These are phyloP conservation scores for Scolopax mira DNA, from an alignment of 2,113 vertebrate genomes.

Conservation along the genomic window DNA sequence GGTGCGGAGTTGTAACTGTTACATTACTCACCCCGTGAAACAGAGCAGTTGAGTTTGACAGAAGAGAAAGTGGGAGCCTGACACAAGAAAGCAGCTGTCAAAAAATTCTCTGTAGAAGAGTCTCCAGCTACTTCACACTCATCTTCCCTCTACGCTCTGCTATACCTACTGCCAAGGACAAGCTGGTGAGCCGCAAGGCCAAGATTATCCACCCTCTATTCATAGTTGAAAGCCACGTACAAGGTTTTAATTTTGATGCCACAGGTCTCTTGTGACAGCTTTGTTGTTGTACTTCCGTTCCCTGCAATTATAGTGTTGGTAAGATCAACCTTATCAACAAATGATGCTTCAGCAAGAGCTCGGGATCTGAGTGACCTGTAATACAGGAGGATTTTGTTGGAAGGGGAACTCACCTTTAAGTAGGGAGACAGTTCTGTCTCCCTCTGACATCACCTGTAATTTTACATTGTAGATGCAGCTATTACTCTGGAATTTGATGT, in stretches of 20 bases:
- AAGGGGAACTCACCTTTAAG: neutral
- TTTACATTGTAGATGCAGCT: neutral
- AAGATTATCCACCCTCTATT: neutral
- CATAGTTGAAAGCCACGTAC: neutral
- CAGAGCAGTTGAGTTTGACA: neutral
- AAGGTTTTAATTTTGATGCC: neutral
- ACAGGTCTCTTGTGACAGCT: neutral
- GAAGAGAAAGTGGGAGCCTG: neutral
- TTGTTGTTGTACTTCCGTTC: neutral
- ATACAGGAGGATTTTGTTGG: neutral
- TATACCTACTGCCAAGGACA: neutral
- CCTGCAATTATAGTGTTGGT: neutral
- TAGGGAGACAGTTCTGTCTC: neutral
- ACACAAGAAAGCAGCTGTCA: neutral
- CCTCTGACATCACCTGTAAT: conserved; percentile 20
- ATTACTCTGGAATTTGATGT: conserved; percentile 16
- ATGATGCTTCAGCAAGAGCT: neutral
- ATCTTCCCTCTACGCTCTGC: neutral
- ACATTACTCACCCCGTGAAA: neutral
- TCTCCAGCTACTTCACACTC: neutral
- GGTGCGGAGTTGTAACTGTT: neutral
- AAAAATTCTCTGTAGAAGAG: neutral
- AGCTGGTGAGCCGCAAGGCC: neutral
- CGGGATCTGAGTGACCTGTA: neutral
- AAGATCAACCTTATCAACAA: neutral